phyloP scores from a whole-genome alignment of 2,888 invertebrate species.

The Mimas tiliae region DNA sequence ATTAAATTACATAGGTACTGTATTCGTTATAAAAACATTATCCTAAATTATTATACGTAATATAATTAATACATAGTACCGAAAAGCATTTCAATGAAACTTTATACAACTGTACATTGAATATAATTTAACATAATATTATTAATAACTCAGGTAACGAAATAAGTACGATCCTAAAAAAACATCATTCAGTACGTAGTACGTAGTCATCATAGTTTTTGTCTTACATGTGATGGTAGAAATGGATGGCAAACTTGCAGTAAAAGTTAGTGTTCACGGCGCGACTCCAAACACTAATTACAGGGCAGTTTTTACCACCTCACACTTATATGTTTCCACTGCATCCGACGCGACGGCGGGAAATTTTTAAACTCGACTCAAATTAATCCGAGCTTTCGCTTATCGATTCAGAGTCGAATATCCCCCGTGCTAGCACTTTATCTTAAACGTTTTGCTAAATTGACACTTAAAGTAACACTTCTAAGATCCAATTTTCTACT shows the following conservation, averaged over 20 bases:
- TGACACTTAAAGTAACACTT: conserved; percentile 52
- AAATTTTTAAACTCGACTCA: conserved; percentile 53
- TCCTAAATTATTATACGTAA: no score
- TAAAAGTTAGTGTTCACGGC: conserved; percentile 59
- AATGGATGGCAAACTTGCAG: conserved; percentile 34
- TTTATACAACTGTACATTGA: neutral
- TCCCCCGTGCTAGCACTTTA: conserved; percentile 42
- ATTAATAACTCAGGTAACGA: neutral
- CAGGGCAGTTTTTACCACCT: conserved; percentile 70
- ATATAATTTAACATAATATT: neutral
- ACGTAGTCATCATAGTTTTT: conserved; percentile 9
- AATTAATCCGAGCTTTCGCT: conserved; percentile 55
- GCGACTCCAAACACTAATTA: conserved; percentile 76
- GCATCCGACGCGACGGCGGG: conserved; percentile 51
- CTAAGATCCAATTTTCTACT: conserved; percentile 56
- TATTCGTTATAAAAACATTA: no score
- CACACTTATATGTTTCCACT: conserved; percentile 63
- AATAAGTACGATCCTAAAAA: neutral
- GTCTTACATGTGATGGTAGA: conserved; percentile 1
- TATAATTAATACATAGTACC: neutral
- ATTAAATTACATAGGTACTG: no score
- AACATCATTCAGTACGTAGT: neutral
- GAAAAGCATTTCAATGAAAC: neutral
- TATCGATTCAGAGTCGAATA: conserved; percentile 56
- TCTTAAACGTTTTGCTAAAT: conserved; percentile 46